Evolutionary conservation across 2,888 invertebrate genomes (phyloP).

Genomic region (Phrixothrix hirtus): DNA sequence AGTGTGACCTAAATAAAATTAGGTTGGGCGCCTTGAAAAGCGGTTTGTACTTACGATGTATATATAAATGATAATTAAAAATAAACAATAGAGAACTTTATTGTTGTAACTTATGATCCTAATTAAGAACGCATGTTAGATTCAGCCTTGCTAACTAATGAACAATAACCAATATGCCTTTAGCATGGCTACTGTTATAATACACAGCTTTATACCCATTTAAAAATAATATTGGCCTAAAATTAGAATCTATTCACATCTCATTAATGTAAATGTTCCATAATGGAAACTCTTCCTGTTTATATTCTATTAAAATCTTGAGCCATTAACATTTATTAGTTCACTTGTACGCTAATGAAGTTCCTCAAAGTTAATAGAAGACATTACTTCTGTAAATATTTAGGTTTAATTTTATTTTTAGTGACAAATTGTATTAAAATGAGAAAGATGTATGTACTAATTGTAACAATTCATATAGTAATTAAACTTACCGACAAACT

Average conservation of each 20-base stretch:
- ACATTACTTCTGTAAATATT: background rate
- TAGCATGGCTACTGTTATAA: too few species aligned
- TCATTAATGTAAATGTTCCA: background rate
- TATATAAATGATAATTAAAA: too few species aligned
- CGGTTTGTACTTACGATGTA: too few species aligned
- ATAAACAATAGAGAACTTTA: too few species aligned
- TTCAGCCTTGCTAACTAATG: too few species aligned
- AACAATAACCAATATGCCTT: too few species aligned
- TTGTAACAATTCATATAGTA: background rate
- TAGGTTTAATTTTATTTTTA: background rate
- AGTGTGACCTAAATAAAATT: too few species aligned
- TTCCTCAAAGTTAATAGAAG: background rate
- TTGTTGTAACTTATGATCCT: too few species aligned
- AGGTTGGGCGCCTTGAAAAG: too few species aligned
- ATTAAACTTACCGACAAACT: constrained; percentile 73
- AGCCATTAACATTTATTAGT: background rate
- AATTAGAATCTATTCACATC: background rate
- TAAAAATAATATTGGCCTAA: too few species aligned
- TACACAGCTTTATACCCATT: too few species aligned
- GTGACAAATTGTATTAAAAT: background rate
- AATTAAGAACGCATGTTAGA: too few species aligned
- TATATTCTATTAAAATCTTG: background rate
- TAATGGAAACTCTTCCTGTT: background rate
- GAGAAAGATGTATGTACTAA: background rate
- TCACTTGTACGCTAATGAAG: background rate